Percentiles rank a stretch among this genome's conserved stretches.
These are phyloP conservation scores for Epinotia demarniana DNA, from an alignment of 2,888 invertebrate genomes.

Conservation along the genomic window DNA sequence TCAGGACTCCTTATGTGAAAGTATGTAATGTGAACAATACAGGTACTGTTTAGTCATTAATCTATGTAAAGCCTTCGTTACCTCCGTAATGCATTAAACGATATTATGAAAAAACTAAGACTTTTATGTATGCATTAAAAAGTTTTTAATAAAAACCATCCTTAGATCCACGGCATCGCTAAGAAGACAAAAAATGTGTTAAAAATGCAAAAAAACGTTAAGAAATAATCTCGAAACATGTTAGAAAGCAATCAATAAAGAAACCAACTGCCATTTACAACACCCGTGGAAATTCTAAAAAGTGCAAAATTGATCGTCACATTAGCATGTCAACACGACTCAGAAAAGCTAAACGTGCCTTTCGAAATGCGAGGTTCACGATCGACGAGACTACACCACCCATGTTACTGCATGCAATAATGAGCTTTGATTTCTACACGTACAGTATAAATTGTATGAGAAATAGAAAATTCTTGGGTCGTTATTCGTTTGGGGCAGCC, in stretches of 20 bases:
- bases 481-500: slow-evolving; percentile 56
- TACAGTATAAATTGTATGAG: neutral
- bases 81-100: too few relatives aligned
- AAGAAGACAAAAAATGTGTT: too few relatives aligned
- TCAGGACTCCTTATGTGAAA: too few relatives aligned
- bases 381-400: neutral
- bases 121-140: too few relatives aligned
- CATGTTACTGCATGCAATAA: neutral
- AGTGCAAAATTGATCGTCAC: slow-evolving; percentile 70
- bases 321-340: slow-evolving; percentile 66
- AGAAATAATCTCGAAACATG: neutral
- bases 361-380: slow-evolving; percentile 25
- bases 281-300: slow-evolving; percentile 43
- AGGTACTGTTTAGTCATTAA: too few relatives aligned
- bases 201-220: neutral
- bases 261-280: slow-evolving; percentile 36
- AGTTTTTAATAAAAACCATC: too few relatives aligned
- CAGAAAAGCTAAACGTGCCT: slow-evolving; percentile 39
- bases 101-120: too few relatives aligned
- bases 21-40: too few relatives aligned
- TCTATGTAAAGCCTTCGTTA: too few relatives aligned
- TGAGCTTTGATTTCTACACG: neutral
- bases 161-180: too few relatives aligned
- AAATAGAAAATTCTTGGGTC: neutral
- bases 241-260: slow-evolving; percentile 9